Conservation (phyloP, 53 echinoderm and acorn worm genomes). For the Apostichopus leukothele region DNA sequence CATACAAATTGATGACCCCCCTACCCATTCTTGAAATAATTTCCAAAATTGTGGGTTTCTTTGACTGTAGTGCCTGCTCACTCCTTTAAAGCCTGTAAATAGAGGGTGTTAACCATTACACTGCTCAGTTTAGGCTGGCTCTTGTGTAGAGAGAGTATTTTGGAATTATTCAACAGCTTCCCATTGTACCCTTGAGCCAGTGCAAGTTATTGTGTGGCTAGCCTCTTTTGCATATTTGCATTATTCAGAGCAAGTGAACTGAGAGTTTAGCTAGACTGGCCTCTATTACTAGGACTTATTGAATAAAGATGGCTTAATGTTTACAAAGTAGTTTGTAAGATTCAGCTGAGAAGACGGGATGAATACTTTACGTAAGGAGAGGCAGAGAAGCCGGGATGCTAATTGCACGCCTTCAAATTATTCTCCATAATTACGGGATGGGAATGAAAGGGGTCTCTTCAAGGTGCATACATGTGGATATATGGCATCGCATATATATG, state of each 20-base stretch:
- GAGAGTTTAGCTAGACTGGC: neutral
- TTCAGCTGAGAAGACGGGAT: neutral
- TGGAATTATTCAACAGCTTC: slow-evolving; percentile 38
- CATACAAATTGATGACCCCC: no score
- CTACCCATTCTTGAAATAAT: no score
- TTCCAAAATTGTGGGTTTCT: no score
- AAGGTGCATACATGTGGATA: no score
- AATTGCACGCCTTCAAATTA: no score
- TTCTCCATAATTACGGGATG: no score
- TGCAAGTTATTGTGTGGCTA: slow-evolving; percentile 19
- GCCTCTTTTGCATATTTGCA: slow-evolving; percentile 29
- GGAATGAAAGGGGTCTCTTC: no score
- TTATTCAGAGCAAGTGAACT: slow-evolving; percentile 29
- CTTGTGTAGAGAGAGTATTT: neutral
- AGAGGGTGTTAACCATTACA: slow-evolving; percentile 24
- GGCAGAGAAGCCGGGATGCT: no score
- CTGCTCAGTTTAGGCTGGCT: neutral
- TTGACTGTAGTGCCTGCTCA: neutral
- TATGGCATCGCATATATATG: no score
- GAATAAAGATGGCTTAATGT: slow-evolving; percentile 30
- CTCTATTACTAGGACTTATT: slow-evolving; percentile 5
- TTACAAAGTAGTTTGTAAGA: neutral
- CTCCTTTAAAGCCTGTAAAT: slow-evolving; percentile 24
- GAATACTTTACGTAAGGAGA: no score
- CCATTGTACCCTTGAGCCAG: slow-evolving; percentile 16